A percentile compares a stretch with the other conserved stretches of the same genome.
Conservation (phyloP, 2,797 vertebrate genomes). For the Chiroxiphia lanceolata region DNA sequence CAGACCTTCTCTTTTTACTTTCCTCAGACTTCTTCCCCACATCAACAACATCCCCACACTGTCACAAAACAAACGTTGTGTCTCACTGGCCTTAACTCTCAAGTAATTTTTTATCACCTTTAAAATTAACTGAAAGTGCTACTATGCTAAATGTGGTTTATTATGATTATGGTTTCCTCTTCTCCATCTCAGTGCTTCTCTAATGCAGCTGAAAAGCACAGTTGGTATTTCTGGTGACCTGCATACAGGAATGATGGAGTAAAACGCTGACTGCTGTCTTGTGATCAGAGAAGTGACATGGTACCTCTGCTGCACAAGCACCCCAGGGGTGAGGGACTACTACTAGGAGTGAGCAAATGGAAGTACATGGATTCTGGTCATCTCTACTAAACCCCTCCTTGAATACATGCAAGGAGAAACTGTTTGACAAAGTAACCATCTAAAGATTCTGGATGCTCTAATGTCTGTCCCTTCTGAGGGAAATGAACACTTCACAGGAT, state of each 20-base stretch:
- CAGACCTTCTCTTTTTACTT: not conserved
- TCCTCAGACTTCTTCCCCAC: not conserved
- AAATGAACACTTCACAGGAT: not conserved
- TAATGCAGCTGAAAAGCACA: not conserved
- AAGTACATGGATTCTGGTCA: not conserved
- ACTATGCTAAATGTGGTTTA: conserved; percentile 1
- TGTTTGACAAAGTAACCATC: not conserved
- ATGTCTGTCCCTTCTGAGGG: not conserved
- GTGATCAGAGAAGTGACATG: not conserved
- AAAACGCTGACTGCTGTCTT: not conserved
- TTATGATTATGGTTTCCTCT: not conserved
- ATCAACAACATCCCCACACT: not conserved
- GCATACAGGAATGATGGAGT: not conserved
- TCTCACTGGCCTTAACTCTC: not conserved
- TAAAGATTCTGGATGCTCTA: not conserved
- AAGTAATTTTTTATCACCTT: not conserved
- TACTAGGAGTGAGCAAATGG: not conserved
- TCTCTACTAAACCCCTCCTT: not conserved
- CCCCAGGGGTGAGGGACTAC: not conserved
- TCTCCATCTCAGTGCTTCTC: not conserved
- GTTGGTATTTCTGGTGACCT: not conserved
- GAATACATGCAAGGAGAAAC: not conserved
- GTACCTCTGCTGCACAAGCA: not conserved
- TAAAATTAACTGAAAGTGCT: not conserved
- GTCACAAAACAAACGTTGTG: not conserved